Conservation (phyloP, 2,113 vertebrate genomes). For the Salvator merianae region DNA sequence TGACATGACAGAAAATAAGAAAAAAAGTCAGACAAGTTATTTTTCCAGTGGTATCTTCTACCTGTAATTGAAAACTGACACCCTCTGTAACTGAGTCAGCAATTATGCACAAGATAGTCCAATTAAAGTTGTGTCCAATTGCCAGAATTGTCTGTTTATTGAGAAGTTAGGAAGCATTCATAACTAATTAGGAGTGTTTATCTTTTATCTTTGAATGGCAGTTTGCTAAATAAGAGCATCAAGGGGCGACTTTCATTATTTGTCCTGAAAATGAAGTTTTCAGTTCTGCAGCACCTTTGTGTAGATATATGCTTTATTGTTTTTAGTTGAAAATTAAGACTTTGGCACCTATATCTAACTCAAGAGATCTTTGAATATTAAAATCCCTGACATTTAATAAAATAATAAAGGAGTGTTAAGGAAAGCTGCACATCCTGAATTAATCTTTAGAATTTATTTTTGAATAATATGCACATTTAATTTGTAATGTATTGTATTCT, state of each 20-base stretch:
- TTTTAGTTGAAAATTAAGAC: neutral
- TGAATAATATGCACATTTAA: no score
- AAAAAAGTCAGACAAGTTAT: conserved; percentile 13
- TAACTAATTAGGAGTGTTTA: conserved; percentile 21
- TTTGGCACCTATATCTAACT: neutral
- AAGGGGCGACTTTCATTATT: conserved; percentile 26
- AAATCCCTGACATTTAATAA: neutral
- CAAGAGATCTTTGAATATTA: neutral
- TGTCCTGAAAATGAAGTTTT: conserved; percentile 23
- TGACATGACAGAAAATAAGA: conserved; percentile 31
- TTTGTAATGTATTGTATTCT: no score
- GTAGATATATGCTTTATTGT: neutral
- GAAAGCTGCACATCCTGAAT: neutral
- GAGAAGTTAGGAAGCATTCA: conserved; percentile 33
- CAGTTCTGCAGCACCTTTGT: conserved; percentile 20
- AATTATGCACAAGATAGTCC: conserved; percentile 23
- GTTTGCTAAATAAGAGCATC: conserved; percentile 11
- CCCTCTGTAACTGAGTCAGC: conserved; percentile 35
- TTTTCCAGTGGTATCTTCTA: conserved; percentile 9
- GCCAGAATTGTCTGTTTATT: conserved; percentile 34
- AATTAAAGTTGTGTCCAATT: conserved; percentile 37
- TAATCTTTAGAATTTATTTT: neutral
- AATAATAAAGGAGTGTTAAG: neutral
- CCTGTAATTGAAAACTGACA: conserved; percentile 36
- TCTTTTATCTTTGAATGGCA: conserved; percentile 48